Percentiles rank a stretch among this genome's conserved stretches.
phyloP scores from a whole-genome alignment of 2,113 vertebrate genomes.

The Toxotes chatareus region DNA sequence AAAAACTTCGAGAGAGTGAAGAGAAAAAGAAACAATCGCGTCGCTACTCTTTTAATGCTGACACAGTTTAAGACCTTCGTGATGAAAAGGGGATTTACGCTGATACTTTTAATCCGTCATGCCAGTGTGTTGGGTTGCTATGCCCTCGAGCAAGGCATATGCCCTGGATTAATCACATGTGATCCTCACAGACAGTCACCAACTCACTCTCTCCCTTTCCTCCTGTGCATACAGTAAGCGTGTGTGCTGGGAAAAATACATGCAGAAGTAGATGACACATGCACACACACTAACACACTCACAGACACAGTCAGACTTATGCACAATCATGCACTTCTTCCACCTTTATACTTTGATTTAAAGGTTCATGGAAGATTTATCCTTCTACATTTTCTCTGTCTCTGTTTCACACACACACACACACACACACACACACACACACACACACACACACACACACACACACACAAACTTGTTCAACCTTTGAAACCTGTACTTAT shows the following conservation, averaged over 20 bases:
- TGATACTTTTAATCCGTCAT: slow-evolving; percentile 65
- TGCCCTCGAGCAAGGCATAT: slow-evolving; percentile 69
- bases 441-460: slow-evolving; percentile 28
- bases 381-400: slow-evolving; percentile 32
- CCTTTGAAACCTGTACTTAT: slow-evolving; percentile 60
- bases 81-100: slow-evolving; percentile 58
- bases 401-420: slow-evolving; percentile 9
- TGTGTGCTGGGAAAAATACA: slow-evolving; percentile 17
- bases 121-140: slow-evolving; percentile 32
- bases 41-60: slow-evolving; percentile 16
- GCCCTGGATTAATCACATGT: slow-evolving; percentile 48
- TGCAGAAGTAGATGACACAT: background rate
- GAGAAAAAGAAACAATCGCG: slow-evolving; percentile 36
- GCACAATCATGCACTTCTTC: slow-evolving; percentile 37
- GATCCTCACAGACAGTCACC: slow-evolving; percentile 27
- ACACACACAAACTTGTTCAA: slow-evolving; percentile 37
- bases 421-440: slow-evolving; percentile 21
- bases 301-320: slow-evolving; percentile 11
- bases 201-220: background rate
- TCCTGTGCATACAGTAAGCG: slow-evolving; percentile 3
- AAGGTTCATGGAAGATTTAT: slow-evolving; percentile 56
- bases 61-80: slow-evolving; percentile 29
- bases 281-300: slow-evolving; percentile 1
- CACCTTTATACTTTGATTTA: slow-evolving; percentile 56
- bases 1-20: background rate